These are phyloP conservation scores for Edolisoma coerulescens DNA, from an alignment of 2,113 vertebrate genomes.

Conservation along the genomic window DNA sequence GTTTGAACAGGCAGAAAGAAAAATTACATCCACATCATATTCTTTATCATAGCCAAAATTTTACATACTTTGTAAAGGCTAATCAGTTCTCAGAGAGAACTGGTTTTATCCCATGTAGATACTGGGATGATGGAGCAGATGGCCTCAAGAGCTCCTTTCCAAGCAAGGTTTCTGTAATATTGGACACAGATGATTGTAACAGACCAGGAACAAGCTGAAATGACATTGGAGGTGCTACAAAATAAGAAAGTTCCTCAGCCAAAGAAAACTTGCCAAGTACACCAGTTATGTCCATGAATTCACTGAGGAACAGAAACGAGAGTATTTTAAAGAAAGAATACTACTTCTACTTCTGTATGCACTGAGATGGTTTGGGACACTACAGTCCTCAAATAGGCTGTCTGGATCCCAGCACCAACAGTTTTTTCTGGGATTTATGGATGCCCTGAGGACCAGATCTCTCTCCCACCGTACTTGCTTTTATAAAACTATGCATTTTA, in stretches of 20 bases:
- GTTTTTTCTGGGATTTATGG: neutral
- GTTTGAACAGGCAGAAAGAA: neutral
- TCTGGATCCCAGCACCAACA: neutral
- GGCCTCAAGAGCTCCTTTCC: neutral
- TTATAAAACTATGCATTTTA: neutral
- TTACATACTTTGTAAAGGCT: neutral
- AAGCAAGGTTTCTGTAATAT: neutral
- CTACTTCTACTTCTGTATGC: neutral
- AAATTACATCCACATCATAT: neutral
- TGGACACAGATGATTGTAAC: neutral
- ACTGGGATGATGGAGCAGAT: neutral
- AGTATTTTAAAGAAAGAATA: neutral
- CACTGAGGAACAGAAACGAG: neutral
- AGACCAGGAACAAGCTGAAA: neutral
- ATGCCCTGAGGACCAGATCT: neutral
- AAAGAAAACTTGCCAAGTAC: neutral
- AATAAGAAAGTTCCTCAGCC: neutral
- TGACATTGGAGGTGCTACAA: neutral
- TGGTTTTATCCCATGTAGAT: neutral
- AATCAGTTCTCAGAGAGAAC: neutral
- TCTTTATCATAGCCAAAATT: neutral
- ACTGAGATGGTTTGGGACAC: neutral
- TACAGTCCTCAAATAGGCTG: neutral
- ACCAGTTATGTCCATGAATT: neutral
- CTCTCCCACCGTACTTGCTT: neutral